Evolutionary conservation across 2,888 invertebrate genomes (phyloP), one percentile per base, ranked within the genome.

Genomic region (Lasius fuliginosus): DNA sequence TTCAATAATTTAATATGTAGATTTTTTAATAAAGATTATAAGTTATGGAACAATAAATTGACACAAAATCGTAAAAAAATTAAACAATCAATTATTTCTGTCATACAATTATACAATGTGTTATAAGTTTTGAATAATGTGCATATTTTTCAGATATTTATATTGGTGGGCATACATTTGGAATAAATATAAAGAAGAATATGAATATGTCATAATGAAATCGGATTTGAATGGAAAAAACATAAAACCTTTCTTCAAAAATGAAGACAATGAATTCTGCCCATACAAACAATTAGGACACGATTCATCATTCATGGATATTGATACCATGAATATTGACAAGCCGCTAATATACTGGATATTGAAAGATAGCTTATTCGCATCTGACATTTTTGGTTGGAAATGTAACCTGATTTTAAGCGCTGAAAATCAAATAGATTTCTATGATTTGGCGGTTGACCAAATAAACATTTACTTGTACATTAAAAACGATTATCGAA

Each of bases 381-480:
- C 96, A 0, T 95, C 97, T 0, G 97, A 97, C 92, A 95, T 96
- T 91, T 94, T 96, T 40, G 97, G 97, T 4, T 98, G 98, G 92
- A 94, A 95, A 71, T 98, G 98, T 90, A 95, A 96, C 85, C 93
- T 96, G 3, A 95, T 97, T 46, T 46, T 46, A 46, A 36, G 4
- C 36, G 5, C 12, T 11, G 15, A 15, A 18, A 18, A 0, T 95
- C 96, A 0, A 96, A 96, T 85, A 95, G 96, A 0, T 2, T 88
- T 88, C 33, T 87, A 92, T 27, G 96, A 96, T 0, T 94, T 98
- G 30, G 96, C 97, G 1, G 96, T 97, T 0, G 98, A 98, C 92
- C 97, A 97, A 92, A 36, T 5, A 36, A 36, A 36, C 5, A 36
- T 36, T 36, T 36, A 36, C 36, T 3, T 36, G 36, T 36, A 96